Conservation (phyloP, 2,797 vertebrate genomes). For the Pantherophis vulpinus region DNA sequence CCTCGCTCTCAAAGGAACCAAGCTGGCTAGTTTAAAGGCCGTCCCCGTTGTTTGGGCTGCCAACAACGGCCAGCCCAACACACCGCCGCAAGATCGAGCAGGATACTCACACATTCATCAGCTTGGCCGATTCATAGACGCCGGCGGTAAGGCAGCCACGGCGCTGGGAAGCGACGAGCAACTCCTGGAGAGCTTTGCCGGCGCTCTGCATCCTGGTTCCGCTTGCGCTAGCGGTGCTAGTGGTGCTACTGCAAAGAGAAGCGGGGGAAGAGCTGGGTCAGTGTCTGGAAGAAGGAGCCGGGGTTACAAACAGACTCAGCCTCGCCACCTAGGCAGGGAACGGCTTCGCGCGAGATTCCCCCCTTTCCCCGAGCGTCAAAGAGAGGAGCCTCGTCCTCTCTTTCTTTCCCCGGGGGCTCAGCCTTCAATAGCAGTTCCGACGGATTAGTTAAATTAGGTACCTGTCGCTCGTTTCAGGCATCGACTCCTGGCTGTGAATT, state of each 20-base stretch:
- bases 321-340: too few species aligned
- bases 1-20: too few species aligned
- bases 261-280: neutral
- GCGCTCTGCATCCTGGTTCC: conserved; percentile 74
- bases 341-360: neutral
- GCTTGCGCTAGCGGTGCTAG: neutral
- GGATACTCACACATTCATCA: conserved; percentile 92
- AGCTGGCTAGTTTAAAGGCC: too few species aligned
- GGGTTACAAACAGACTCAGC: neutral
- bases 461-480: conserved; percentile 82
- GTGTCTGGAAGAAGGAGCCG: neutral
- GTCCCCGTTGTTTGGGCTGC: neutral
- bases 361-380: neutral
- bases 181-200: conserved; percentile 83
- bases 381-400: neutral
- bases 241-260: neutral
- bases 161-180: conserved; percentile 84
- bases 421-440: neutral
- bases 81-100: too few species aligned
- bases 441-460: conserved; percentile 55
- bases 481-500: conserved; percentile 80
- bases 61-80: neutral
- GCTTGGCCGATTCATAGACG: conserved; percentile 93
- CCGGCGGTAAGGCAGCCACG: conserved; percentile 88
- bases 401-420: too few species aligned